Conservation (phyloP, 2,113 vertebrate genomes). For the Bufo bufo region DNA sequence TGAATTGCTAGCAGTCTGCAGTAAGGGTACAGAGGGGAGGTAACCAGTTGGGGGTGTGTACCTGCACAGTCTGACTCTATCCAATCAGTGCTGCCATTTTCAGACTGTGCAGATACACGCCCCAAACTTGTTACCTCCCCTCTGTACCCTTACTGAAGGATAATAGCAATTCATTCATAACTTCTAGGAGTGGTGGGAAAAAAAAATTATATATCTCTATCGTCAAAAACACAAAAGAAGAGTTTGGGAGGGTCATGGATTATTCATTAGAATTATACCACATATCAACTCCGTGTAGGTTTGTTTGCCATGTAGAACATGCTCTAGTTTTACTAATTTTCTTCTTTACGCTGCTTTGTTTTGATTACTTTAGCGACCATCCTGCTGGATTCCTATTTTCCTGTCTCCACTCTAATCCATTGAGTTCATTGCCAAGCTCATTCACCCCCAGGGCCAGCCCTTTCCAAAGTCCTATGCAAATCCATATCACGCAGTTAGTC, state of each 20-base stretch:
- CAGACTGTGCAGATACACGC: too few species aligned
- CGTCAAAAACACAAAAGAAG: too few species aligned
- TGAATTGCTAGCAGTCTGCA: too few species aligned
- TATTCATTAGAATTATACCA: background rate
- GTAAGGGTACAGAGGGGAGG: too few species aligned
- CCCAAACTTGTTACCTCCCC: too few species aligned
- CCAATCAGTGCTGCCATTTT: too few species aligned
- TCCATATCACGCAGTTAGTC: constrained; percentile 30
- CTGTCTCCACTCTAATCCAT: constrained; percentile 56
- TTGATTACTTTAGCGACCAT: constrained; percentile 44
- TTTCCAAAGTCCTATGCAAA: constrained; percentile 46
- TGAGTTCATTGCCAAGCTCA: constrained; percentile 42
- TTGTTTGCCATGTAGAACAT: background rate
- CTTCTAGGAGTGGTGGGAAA: too few species aligned
- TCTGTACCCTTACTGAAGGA: too few species aligned
- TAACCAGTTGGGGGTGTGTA: too few species aligned
- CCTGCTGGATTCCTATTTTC: constrained; percentile 41
- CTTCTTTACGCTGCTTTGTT: constrained; percentile 42
- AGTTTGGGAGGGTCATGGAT: background rate
- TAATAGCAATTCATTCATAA: too few species aligned
- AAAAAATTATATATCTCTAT: too few species aligned
- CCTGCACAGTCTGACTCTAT: too few species aligned
- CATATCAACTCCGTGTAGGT: background rate
- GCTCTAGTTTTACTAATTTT: constrained; percentile 37
- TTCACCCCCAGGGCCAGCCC: constrained; percentile 32